Evolutionary conservation across 1,140 invertebrate genomes (phyloP).

Genomic region (Dreissena rostriformis): DNA sequence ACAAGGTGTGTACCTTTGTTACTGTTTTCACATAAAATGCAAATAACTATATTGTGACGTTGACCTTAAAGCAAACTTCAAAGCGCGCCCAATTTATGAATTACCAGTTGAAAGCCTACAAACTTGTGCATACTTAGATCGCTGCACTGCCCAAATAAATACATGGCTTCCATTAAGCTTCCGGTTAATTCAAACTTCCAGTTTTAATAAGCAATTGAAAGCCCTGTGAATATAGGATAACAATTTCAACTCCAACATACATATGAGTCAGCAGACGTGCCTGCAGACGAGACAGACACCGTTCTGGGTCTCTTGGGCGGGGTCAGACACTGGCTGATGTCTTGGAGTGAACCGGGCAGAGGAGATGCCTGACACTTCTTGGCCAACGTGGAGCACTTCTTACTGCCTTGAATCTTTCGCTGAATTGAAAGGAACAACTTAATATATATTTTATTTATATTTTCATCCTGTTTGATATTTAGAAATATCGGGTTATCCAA

Average conservation of each 20-base stretch:
- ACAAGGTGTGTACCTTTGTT: no score
- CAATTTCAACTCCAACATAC: not conserved
- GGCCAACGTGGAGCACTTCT: not conserved
- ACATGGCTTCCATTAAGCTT: no score
- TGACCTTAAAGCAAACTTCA: no score
- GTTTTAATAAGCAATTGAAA: no score
- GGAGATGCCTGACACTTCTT: slow-evolving; percentile 1
- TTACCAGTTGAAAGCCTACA: no score
- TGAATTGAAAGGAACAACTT: not conserved
- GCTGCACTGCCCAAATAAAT: no score
- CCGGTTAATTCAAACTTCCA: no score
- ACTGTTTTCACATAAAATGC: no score
- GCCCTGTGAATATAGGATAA: not conserved
- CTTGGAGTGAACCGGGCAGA: slow-evolving; percentile 1
- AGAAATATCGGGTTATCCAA: no score
- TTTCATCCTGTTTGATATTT: not conserved
- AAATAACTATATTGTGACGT: no score
- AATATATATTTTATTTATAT: not conserved
- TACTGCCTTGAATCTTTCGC: not conserved
- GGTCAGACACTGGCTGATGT: slow-evolving; percentile 40
- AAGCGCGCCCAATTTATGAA: no score
- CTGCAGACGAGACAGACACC: not conserved
- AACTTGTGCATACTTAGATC: no score
- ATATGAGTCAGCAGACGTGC: not conserved
- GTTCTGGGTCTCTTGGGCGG: slow-evolving; percentile 21